These are phyloP conservation scores for Muscicapa adusta DNA, from an alignment of 2,113 vertebrate genomes.

Conservation along the genomic window DNA sequence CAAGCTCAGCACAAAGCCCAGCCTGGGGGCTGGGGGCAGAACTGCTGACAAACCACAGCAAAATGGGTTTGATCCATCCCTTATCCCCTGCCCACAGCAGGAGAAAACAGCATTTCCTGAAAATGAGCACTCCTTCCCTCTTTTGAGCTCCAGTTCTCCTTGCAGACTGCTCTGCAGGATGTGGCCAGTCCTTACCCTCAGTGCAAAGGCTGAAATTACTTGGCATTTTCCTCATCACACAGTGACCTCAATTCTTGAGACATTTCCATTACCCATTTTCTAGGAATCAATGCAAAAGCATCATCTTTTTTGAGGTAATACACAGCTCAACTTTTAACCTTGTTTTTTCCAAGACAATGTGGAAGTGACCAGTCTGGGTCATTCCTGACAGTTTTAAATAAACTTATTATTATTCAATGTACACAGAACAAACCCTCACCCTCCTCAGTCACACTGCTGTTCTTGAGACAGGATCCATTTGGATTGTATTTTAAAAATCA, in stretches of 20 bases:
- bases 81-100: fast-evolving
- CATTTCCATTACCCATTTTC: not conserved
- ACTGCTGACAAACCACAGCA: fast-evolving
- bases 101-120: not conserved
- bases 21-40: not conserved
- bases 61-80: fast-evolving
- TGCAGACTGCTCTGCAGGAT: not conserved
- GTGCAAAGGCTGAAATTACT: not conserved
- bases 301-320: not conserved
- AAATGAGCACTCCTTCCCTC: not conserved
- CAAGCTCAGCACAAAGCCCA: not conserved
- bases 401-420: fast-evolving
- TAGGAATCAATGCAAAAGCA: not conserved
- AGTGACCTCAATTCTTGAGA: not conserved
- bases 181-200: fast-evolving
- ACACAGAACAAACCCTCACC: not conserved
- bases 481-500: not conserved
- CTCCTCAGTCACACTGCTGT: not conserved
- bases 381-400: not conserved
- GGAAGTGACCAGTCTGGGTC: not conserved
- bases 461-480: not conserved
- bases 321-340: not conserved
- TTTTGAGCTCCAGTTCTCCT: not conserved
- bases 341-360: not conserved
- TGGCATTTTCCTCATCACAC: not conserved